Evolutionary conservation across 2,113 vertebrate genomes (phyloP).

Genomic region (Microtus ochrogaster): DNA sequence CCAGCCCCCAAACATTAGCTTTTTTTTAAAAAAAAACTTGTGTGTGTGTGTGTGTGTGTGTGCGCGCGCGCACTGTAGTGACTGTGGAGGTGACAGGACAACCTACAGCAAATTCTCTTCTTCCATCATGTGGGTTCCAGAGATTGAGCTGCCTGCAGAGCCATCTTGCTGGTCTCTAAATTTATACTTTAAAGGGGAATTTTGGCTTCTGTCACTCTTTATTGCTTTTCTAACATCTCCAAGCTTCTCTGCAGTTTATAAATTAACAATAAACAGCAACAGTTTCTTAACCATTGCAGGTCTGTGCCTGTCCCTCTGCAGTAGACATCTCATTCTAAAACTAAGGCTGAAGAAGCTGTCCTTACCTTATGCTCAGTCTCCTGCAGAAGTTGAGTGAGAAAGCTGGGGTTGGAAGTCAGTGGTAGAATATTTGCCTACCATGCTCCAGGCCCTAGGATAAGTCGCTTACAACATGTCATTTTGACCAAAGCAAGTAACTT

Average conservation of each 20-base stretch:
- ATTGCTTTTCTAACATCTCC: neutral
- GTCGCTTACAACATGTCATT: neutral
- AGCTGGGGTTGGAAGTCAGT: neutral
- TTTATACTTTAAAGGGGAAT: neutral
- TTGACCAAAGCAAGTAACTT: neutral
- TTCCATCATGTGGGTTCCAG: too few species aligned
- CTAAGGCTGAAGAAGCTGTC: neutral
- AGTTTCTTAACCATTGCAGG: neutral
- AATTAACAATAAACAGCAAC: neutral
- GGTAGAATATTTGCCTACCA: neutral
- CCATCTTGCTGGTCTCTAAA: neutral
- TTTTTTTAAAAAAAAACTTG: too few species aligned
- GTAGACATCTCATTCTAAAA: neutral
- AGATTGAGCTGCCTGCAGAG: neutral
- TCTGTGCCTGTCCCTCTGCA: neutral
- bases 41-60: neutral
- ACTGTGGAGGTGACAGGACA: neutral
- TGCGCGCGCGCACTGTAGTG: neutral
- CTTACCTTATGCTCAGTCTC: neutral
- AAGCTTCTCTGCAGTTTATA: neutral
- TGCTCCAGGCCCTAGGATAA: neutral
- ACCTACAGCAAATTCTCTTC: neutral
- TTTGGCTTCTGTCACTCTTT: neutral
- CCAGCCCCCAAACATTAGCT: neutral
- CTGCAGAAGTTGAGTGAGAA: neutral